Conservation (phyloP, 2,888 invertebrate species). For the Vannuccia rotundouncinata region DNA sequence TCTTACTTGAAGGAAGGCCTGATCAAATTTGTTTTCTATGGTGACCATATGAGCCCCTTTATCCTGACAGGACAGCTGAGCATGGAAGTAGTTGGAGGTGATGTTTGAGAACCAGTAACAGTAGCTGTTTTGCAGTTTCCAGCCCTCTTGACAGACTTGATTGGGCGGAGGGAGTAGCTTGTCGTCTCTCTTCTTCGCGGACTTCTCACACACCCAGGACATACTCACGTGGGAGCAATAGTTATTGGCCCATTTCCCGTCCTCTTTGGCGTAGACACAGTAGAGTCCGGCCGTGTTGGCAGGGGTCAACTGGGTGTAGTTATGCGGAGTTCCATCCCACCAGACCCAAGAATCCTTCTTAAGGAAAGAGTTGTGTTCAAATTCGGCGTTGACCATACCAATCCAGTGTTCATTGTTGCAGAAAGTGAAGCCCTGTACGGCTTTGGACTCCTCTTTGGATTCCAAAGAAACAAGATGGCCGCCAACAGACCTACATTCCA, state of each 20-base stretch:
- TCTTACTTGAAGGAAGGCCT: background rate
- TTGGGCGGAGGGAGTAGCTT: background rate
- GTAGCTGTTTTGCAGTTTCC: background rate
- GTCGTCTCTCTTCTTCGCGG: background rate
- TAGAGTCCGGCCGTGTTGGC: background rate
- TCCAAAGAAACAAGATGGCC: background rate
- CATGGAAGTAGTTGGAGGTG: conserved; percentile 1
- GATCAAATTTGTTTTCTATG: background rate
- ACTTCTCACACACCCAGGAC: background rate
- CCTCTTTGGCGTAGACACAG: background rate
- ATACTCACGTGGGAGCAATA: background rate
- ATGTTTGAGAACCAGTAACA: background rate
- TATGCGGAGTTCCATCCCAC: background rate
- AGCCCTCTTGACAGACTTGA: background rate
- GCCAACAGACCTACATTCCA: background rate
- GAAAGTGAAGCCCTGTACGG: background rate
- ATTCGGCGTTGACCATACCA: background rate
- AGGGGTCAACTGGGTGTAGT: background rate
- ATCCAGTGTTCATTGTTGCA: conserved; percentile 1
- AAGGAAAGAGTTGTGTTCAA: background rate
- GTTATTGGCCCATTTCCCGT: background rate
- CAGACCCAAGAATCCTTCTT: background rate
- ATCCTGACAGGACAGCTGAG: background rate
- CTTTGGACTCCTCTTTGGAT: background rate
- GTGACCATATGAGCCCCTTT: background rate